Evolutionary conservation across 2,888 invertebrate genomes (phyloP).

Genomic region (Eupsilia transversa): DNA sequence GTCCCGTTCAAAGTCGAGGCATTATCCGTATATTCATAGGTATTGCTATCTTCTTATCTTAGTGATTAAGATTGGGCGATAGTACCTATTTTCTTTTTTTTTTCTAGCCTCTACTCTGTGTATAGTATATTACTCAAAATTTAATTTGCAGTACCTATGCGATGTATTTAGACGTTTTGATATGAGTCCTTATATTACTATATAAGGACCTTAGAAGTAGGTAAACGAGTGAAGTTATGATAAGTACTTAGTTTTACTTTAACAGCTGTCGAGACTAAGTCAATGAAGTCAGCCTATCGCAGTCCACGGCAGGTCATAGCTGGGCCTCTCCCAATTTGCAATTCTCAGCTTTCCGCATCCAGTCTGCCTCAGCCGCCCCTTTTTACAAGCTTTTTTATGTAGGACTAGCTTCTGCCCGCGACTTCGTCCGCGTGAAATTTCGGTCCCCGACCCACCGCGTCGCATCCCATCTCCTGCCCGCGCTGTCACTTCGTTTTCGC

Average conservation of each 20-base stretch:
- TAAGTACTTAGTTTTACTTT: neutral
- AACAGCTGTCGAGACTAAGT: neutral
- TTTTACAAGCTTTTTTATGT: neutral
- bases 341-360: neutral
- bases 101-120: neutral
- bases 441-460: too few species aligned
- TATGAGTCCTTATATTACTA: too few species aligned
- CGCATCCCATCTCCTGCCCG: too few species aligned
- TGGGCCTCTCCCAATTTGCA: neutral
- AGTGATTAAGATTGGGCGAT: slow-evolving; percentile 2
- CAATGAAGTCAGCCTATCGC: neutral
- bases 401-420: too few species aligned
- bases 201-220: neutral
- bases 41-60: slow-evolving; percentile 3
- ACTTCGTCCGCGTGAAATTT: too few species aligned
- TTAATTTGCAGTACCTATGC: neutral
- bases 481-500: too few species aligned
- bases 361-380: neutral
- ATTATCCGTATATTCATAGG: neutral
- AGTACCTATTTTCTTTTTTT: neutral
- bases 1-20: slow-evolving; percentile 4
- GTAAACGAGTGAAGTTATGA: neutral
- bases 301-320: too few species aligned
- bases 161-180: too few species aligned
- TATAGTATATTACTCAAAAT: neutral